Evolutionary conservation across 2,113 vertebrate species (phyloP), one percentile per base, ranked within the genome.

Genomic region (Prochilodus magdalenae): DNA sequence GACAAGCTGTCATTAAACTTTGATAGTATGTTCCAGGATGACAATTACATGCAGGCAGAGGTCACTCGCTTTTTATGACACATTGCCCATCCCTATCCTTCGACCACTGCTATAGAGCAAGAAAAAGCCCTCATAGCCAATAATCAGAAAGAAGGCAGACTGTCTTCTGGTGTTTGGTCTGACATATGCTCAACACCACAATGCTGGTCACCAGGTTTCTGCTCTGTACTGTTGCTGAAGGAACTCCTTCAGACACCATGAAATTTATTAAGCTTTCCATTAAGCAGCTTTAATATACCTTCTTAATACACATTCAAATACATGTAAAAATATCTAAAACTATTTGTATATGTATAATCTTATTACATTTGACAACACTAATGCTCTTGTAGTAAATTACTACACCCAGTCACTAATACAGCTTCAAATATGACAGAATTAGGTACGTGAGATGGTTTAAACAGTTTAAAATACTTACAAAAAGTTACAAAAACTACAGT

Each of bases 121-220:
- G 49, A 83, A 82, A 82, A 89, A 87, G 77, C 83, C 70, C 40
- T 40, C 63, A 95, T 95, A 95, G 93, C 94, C 93, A 93, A 91
- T 95, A 94, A 95, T 93, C 91, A 85, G 67, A 83, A 86, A 88
- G 88, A 86, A 83, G 83, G 89, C 85, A 89, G 87, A 85, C 84
- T 0, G 84, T 84, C 85, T 90, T 86, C 90, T 92, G 91, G 84
- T 91, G 91, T 92, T 90, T 93, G 90, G 90, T 91, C 90, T 87
- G 91, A 87, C 93, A 94, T 94, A 95, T 94, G 93, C 93, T 91
- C 92, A 87, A 81, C 89, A 89, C 92, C 83, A 87, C 89, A 88
- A 89, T 89, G 88, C 88, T 86, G 90, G 92, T 93, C 91, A 90
- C 87, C 90, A 89, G 85, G 83, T 90, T 91, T 86, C 89, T 82